Evolutionary conservation across 1,140 invertebrate species (phyloP).

Genomic region (Choristoneura fumiferana): DNA sequence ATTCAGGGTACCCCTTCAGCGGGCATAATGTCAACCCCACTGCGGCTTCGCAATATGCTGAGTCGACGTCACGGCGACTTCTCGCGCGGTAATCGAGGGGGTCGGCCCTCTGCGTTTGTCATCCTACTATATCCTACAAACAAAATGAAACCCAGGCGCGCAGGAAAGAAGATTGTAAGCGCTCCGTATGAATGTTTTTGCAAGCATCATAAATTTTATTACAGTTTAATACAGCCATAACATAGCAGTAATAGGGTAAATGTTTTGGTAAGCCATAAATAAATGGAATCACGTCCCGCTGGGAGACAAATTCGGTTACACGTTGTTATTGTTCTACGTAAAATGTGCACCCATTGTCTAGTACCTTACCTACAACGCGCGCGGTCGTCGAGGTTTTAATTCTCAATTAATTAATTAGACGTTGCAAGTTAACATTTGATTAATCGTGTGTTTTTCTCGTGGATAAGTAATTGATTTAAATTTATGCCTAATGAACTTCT

Average conservation of each 20-base stretch:
- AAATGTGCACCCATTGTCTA: slow-evolving; percentile 21
- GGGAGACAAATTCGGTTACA: slow-evolving; percentile 47
- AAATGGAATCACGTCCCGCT: slow-evolving; percentile 57
- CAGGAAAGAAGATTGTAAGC: slow-evolving; percentile 20
- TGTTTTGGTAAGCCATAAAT: slow-evolving; percentile 77
- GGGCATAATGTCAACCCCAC: slow-evolving; percentile 31
- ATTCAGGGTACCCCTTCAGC: slow-evolving; percentile 55
- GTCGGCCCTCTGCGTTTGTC: slow-evolving; percentile 61
- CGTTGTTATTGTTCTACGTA: slow-evolving; percentile 23
- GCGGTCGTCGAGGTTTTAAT: slow-evolving; percentile 4
- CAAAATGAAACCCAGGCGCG: slow-evolving; percentile 19
- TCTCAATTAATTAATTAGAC: slow-evolving; percentile 12
- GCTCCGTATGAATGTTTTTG: slow-evolving; percentile 31
- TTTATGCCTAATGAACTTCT: not conserved
- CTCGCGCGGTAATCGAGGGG: slow-evolving; percentile 67
- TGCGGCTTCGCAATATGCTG: slow-evolving; percentile 64
- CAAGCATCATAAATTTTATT: slow-evolving; percentile 76
- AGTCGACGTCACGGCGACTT: slow-evolving; percentile 60
- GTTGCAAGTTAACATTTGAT: slow-evolving; percentile 11
- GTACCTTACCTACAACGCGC: not conserved
- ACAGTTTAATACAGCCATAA: slow-evolving; percentile 75
- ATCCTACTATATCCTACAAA: slow-evolving; percentile 53
- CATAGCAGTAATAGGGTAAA: slow-evolving; percentile 76
- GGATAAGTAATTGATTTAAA: slow-evolving; percentile 11
- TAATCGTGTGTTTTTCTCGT: slow-evolving; percentile 1